Base-by-base conservation (phyloP, 2,113 vertebrate species). In the Uria aalge region DNA sequence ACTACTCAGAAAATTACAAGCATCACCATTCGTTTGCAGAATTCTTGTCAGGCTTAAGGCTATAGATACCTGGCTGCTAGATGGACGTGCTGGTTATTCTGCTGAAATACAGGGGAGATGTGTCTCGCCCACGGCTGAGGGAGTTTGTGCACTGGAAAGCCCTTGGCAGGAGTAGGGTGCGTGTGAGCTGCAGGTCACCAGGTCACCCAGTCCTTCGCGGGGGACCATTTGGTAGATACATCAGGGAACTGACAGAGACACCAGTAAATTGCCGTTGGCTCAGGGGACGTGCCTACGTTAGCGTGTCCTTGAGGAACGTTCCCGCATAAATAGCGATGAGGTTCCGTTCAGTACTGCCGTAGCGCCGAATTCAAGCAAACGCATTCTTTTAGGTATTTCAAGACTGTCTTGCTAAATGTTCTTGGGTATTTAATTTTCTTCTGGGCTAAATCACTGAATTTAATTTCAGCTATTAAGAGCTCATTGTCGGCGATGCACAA, bases 1-100 rank as follows among this genome's bases (percentile, higher is more conserved):
- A 66, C 83, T 32, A 56, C 92, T 88, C 94, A 79, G 83, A 96
- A 95, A 88, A 96, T 96, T 66, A 74, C 60, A 52, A 72, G 92
- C 88, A 59, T 78, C 90, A 52, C 62, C 15, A 19, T 82, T 78
- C 0, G 30, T 74, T 93, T 73, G 78, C 78, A 36, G 60, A 40
- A 52, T 68, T 59, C 47, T 69, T 47, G 85, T 32, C 74, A 68
- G 71, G 66, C 53, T 80, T 55, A 6, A 88, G 87, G 78, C 60
- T 66, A 41, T 11, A 59, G 78, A 15, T 83, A 32, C 85, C 82
- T 63, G 83, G 22, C 77, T 94, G 75, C 83, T 81, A 11, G 48
- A 9, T 24, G 73, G 75, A 36, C 2, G 1, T 7, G 43, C 11
- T 27, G 89, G 24, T 13, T 38, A 4, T 32, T 36, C 38, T 76